A percentile compares a stretch with the other conserved stretches of the same genome.
Evolutionary conservation across 2,888 invertebrate species (phyloP).

Genomic region (Conops quadrifasciatus): DNA sequence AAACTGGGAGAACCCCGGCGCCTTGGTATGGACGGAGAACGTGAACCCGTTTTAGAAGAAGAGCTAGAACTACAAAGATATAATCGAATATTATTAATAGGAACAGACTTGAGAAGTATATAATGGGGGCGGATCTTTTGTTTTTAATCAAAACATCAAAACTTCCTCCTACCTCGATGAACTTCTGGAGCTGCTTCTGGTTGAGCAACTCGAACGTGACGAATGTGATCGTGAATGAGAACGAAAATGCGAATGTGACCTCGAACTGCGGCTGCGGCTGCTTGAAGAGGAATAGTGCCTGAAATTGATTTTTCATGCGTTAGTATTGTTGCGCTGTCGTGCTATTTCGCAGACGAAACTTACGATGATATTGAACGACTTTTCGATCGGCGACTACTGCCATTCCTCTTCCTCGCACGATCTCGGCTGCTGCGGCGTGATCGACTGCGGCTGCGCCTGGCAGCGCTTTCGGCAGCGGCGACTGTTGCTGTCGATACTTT

Average conservation of each 20-base stretch:
- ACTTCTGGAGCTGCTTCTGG: constrained; percentile 60
- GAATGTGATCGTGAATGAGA: constrained; percentile 61
- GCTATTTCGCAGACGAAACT: no score
- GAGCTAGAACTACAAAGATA: constrained; percentile 46
- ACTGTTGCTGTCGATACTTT: constrained; percentile 63
- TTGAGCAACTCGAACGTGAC: constrained; percentile 61
- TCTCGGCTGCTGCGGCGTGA: constrained; percentile 52
- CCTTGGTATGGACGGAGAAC: constrained; percentile 90
- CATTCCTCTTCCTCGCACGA: constrained; percentile 36
- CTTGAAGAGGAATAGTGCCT: constrained; percentile 61
- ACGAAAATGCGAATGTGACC: constrained; percentile 60
- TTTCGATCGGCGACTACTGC: constrained; percentile 50
- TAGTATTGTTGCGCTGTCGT: no score
- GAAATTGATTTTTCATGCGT: constrained; percentile 14
- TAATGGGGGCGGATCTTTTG: no score
- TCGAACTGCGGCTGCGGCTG: constrained; percentile 57
- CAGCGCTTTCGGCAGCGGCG: constrained; percentile 61
- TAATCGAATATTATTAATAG: neutral
- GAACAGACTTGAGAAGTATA: no score
- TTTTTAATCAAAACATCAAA: neutral
- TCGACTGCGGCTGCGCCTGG: constrained; percentile 61
- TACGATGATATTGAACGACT: constrained; percentile 68
- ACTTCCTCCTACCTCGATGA: constrained; percentile 52
- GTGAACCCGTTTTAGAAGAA: constrained; percentile 68
- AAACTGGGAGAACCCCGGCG: constrained; percentile 94